Conservation (phyloP, 2,888 invertebrate genomes). For the Drosophila siamana region DNA sequence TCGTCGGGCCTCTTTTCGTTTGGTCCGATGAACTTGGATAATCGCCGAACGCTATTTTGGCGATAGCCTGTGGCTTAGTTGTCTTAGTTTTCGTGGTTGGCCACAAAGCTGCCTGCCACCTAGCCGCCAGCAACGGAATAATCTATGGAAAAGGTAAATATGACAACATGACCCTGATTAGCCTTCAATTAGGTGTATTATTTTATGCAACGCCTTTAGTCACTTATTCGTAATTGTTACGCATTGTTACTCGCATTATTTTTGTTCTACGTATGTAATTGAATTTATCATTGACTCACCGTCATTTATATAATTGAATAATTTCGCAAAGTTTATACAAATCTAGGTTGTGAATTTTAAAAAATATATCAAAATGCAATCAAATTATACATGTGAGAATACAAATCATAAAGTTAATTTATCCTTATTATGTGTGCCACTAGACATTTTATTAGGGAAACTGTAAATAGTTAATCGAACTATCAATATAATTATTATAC, state of each 20-base stretch:
- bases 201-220: slow-evolving; percentile 15
- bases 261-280: no score
- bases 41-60: slow-evolving; percentile 53
- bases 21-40: slow-evolving; percentile 68
- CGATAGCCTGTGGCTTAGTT: slow-evolving; percentile 59
- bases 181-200: slow-evolving; percentile 50
- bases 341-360: no score
- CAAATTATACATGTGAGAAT: background rate
- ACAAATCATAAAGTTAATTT: background rate
- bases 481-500: background rate
- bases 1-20: slow-evolving; percentile 18
- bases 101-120: slow-evolving; percentile 12
- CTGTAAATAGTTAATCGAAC: background rate
- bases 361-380: background rate
- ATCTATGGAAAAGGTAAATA: slow-evolving; percentile 20
- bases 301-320: no score
- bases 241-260: background rate
- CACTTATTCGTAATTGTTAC: background rate
- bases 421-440: background rate
- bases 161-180: slow-evolving; percentile 38
- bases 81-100: slow-evolving; percentile 26
- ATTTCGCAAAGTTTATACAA: no score
- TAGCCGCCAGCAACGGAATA: background rate
- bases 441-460: slow-evolving; percentile 1
- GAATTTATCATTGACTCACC: no score